Evolutionary conservation across 1,140 invertebrate genomes (phyloP).

Genomic region (Phymastichus coffea): DNA sequence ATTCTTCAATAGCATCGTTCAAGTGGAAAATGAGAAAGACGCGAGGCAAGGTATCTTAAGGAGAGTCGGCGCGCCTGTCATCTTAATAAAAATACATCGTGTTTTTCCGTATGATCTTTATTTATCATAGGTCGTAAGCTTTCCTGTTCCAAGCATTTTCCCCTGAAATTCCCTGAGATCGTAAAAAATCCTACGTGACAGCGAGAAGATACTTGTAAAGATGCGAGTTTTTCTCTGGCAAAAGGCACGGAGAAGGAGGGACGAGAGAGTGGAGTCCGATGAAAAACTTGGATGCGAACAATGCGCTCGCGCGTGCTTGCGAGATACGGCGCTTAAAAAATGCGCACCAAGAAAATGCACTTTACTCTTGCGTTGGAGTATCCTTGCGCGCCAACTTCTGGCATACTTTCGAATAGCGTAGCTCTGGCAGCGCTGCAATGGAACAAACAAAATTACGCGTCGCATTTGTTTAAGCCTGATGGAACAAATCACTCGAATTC

Average conservation of each 20-base stretch:
- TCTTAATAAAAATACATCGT: too few species aligned
- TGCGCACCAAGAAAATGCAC: background rate
- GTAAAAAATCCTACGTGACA: conserved; percentile 5
- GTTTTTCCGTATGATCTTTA: background rate
- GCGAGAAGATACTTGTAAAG: background rate
- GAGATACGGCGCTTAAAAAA: conserved; percentile 7
- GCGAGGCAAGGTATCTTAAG: too few species aligned
- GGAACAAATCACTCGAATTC: too few species aligned
- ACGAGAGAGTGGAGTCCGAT: background rate
- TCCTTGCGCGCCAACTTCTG: too few species aligned
- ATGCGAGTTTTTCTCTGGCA: background rate
- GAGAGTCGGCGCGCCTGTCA: background rate
- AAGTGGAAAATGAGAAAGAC: too few species aligned
- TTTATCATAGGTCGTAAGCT: background rate
- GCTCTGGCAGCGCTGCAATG: too few species aligned
- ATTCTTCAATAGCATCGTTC: too few species aligned
- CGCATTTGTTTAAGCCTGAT: too few species aligned
- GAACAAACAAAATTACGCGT: too few species aligned
- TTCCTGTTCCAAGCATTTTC: background rate
- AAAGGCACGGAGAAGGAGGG: background rate
- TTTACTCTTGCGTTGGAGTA: too few species aligned
- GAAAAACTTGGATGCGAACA: conserved; percentile 6
- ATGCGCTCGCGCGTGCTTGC: background rate
- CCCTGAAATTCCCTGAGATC: conserved; percentile 8
- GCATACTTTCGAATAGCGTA: conserved; percentile 8